Conservation (phyloP, 2,888 invertebrate species). For the Andrena trimmerana region DNA sequence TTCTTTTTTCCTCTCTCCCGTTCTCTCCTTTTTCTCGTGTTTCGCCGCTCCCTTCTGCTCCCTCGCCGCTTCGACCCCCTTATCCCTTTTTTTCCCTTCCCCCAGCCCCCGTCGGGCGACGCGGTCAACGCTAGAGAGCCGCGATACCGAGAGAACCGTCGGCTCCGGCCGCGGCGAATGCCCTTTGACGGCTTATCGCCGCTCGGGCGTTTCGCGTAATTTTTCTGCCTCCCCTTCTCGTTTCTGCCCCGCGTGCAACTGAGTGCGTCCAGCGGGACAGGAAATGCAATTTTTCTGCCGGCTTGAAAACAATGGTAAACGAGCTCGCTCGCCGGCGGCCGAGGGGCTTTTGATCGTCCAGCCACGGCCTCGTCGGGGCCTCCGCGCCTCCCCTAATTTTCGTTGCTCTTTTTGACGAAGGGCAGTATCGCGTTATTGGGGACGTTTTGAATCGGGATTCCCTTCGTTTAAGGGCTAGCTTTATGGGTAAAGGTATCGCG, state of each 20-base stretch:
- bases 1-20: slow-evolving; percentile 54
- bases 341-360: too few relatives aligned
- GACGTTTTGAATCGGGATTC: too few relatives aligned
- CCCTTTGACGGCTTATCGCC: slow-evolving; percentile 65
- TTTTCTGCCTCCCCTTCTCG: slow-evolving; percentile 9
- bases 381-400: too few relatives aligned
- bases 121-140: slow-evolving; percentile 56
- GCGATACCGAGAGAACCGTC: slow-evolving; percentile 34
- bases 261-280: slow-evolving; percentile 1
- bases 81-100: not conserved
- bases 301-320: slow-evolving; percentile 17
- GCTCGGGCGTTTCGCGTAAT: slow-evolving; percentile 42
- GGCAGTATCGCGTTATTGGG: too few relatives aligned
- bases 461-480: too few relatives aligned
- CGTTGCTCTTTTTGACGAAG: too few relatives aligned
- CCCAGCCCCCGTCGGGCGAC: slow-evolving; percentile 24
- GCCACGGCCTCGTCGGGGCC: too few relatives aligned
- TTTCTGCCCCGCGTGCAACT: not conserved
- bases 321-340: slow-evolving; percentile 4
- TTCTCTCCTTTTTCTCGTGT: slow-evolving; percentile 48
- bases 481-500: too few relatives aligned
- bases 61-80: slow-evolving; percentile 25
- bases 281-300: slow-evolving; percentile 25
- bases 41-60: slow-evolving; percentile 20
- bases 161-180: slow-evolving; percentile 59